Evolutionary conservation across 2,888 invertebrate genomes (phyloP).

Genomic region (Elegia similella): DNA sequence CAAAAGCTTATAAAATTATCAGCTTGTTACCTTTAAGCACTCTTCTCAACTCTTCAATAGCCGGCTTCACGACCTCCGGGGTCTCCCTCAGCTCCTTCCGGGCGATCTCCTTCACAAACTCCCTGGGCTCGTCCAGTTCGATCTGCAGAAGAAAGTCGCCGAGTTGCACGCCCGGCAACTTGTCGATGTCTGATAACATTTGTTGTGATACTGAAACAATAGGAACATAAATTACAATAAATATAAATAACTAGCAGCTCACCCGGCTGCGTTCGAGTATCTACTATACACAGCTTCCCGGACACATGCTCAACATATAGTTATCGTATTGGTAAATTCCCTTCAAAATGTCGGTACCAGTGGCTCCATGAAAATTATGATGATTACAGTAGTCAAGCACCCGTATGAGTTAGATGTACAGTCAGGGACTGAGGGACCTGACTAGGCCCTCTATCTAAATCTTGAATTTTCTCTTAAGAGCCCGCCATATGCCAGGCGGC

Average conservation of each 20-base stretch:
- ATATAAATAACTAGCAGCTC: not conserved
- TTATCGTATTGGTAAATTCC: no score
- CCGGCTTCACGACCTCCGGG: conserved; percentile 82
- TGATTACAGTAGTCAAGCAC: no score
- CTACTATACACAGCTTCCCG: no score
- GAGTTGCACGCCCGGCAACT: conserved; percentile 85
- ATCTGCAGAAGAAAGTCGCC: conserved; percentile 85
- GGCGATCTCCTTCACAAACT: conserved; percentile 85
- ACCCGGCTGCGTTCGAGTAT: not conserved
- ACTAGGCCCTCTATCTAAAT: no score
- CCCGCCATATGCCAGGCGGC: no score
- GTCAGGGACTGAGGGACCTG: no score
- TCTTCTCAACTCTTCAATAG: conserved; percentile 79
- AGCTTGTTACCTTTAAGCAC: conserved; percentile 81
- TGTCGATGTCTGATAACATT: conserved; percentile 87
- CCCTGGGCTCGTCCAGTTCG: conserved; percentile 85
- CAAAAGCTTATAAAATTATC: no score
- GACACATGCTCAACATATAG: no score
- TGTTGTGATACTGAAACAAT: conserved; percentile 83
- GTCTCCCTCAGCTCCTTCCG: conserved; percentile 85
- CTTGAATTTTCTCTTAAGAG: no score
- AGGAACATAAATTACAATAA: not conserved
- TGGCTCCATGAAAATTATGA: no score
- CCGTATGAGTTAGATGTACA: no score
- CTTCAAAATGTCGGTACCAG: no score